Percentiles rank a stretch among this genome's conserved stretches.
Evolutionary conservation across 2,888 invertebrate genomes (phyloP).

Genomic region (Osedax frankpressi): DNA sequence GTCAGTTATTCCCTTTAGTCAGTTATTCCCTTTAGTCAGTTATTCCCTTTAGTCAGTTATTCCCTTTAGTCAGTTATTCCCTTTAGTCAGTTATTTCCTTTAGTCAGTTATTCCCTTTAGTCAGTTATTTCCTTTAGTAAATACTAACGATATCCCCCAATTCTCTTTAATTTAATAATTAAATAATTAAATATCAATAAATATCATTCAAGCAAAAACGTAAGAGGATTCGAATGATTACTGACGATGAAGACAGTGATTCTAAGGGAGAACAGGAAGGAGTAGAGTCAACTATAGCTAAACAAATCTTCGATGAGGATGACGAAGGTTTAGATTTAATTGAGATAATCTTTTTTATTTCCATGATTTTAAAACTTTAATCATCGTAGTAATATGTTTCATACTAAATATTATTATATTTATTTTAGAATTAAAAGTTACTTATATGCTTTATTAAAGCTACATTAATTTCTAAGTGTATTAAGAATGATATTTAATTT

Average conservation of each 20-base stretch:
- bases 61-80: too few relatives aligned
- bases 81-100: too few relatives aligned
- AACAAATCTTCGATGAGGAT: constrained; percentile 42
- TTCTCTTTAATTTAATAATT: neutral
- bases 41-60: too few relatives aligned
- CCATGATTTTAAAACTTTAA: constrained; percentile 38
- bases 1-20: too few relatives aligned
- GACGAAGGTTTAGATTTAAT: constrained; percentile 48
- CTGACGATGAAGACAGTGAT: constrained; percentile 44
- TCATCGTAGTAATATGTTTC: constrained; percentile 49
- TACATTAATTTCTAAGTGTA: too few relatives aligned
- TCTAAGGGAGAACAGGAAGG: constrained; percentile 35
- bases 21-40: too few relatives aligned
- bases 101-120: too few relatives aligned
- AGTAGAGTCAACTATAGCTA: constrained; percentile 39
- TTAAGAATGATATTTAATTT: too few relatives aligned
- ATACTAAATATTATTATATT: too few relatives aligned
- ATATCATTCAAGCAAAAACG: constrained; percentile 31
- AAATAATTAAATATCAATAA: neutral
- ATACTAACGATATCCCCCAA: constrained; percentile 6
- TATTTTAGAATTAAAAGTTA: too few relatives aligned
- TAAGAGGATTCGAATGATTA: constrained; percentile 38
- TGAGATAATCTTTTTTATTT: constrained; percentile 17
- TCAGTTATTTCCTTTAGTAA: too few relatives aligned
- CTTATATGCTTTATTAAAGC: too few relatives aligned